Evolutionary conservation across 2,888 invertebrate genomes (phyloP).

Genomic region (Congeria kusceri): DNA sequence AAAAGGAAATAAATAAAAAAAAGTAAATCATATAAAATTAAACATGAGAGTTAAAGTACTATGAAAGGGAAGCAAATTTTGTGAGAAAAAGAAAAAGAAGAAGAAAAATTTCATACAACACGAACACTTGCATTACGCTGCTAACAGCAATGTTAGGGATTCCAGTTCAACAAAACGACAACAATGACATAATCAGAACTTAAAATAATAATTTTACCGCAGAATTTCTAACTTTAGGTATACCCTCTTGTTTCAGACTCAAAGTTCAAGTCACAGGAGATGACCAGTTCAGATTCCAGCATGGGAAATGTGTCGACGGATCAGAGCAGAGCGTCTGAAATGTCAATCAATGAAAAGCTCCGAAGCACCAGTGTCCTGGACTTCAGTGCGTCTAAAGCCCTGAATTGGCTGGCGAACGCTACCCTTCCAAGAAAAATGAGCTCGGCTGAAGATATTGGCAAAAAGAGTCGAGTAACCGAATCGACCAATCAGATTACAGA

Average conservation of each 20-base stretch:
- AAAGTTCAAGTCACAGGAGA: slow-evolving; percentile 52
- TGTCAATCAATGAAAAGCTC: slow-evolving; percentile 34
- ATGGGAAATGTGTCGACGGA: slow-evolving; percentile 36
- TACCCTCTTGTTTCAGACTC: slow-evolving; percentile 28
- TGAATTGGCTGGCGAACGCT: slow-evolving; percentile 59
- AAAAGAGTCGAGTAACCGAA: slow-evolving; percentile 31
- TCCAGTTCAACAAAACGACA: too few species aligned
- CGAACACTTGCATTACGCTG: too few species aligned
- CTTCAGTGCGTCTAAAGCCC: slow-evolving; percentile 58
- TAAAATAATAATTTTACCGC: too few species aligned
- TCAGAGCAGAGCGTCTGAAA: slow-evolving; percentile 40
- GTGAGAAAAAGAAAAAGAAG: too few species aligned
- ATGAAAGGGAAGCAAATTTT: too few species aligned
- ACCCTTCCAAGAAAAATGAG: slow-evolving; percentile 39
- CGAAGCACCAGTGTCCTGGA: slow-evolving; percentile 55
- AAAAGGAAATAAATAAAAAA: too few species aligned
- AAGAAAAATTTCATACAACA: too few species aligned
- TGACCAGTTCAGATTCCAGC: slow-evolving; percentile 55
- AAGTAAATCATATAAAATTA: too few species aligned
- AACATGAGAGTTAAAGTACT: too few species aligned
- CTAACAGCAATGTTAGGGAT: too few species aligned
- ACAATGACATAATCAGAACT: too few species aligned
- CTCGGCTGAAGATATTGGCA: slow-evolving; percentile 19
- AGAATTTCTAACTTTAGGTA: too few species aligned
- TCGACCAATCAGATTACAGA: slow-evolving; percentile 42